Evolutionary conservation across 2,888 invertebrate genomes (phyloP), one percentile per base, ranked within the genome.

Genomic region (Marronus borbonicus): DNA sequence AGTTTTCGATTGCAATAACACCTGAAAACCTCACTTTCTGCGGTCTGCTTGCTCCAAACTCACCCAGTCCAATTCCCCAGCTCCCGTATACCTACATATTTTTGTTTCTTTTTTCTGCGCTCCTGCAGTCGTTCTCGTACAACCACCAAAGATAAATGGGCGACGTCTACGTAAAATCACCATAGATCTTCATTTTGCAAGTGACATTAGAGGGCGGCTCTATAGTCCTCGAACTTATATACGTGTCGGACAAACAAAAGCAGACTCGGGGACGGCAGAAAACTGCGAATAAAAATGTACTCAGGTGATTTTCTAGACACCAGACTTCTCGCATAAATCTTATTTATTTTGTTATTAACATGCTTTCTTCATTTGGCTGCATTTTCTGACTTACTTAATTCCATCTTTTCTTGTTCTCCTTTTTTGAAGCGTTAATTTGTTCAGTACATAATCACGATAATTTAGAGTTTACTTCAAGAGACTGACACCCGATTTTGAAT

Each of bases 101-200:
- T 24, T 12, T 44, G 66, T 66, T 31, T 66, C 17, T 44, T 31
- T 31, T 31, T 31, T 31, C 31, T 31, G 31, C 31, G 31, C 44
- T 20, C 44, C 49, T 66, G 10, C 66, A 12, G 44, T 66, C 66
- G 55, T 66, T 66, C 24, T 49, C 44, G 66, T 24, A 24, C 66
- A 44, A 24, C 66, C 66, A 49, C 66, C 66, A 80, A 83, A 86
- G 85, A 86, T 86, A 85, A 85, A 86, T 84, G 84, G 84, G 85
- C 83, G 81, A 80, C 83, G 84, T 81, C 83, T 80, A 84, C 83
- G 83, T 83, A 83, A 84, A 85, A 84, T 84, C 84, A 81, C 83
- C 85, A 86, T 86, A 86, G 85, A 86, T 86, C 86, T 86, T 86
- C 85, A 86, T 86, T 86, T 83, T 81, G 81, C 79, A 78, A 80